phyloP scores from a whole-genome alignment of 2,888 invertebrate species.

The Gandaritis pyraliata region DNA sequence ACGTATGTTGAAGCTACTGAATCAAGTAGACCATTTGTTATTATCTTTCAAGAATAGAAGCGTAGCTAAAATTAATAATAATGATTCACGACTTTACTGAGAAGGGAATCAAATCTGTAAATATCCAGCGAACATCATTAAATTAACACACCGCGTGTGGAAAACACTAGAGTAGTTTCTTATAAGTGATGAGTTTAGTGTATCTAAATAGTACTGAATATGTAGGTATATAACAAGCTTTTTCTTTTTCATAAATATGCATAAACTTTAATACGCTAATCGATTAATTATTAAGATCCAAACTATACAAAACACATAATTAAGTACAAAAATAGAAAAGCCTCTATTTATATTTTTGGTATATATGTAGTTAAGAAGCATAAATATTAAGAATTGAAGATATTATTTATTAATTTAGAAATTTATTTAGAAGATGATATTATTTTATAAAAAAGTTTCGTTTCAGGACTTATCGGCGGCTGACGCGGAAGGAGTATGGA shows the following conservation, averaged over 20 bases:
- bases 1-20: slow-evolving; percentile 48
- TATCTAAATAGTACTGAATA: background rate
- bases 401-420: too few species aligned
- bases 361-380: too few species aligned
- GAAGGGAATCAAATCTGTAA: slow-evolving; percentile 10
- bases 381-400: too few species aligned
- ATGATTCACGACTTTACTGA: slow-evolving; percentile 68
- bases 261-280: too few species aligned
- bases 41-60: slow-evolving; percentile 77
- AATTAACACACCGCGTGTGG: background rate
- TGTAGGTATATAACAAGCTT: too few species aligned
- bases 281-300: too few species aligned
- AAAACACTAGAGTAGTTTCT: background rate
- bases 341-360: too few species aligned
- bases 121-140: slow-evolving; percentile 1
- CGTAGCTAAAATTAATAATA: slow-evolving; percentile 75
- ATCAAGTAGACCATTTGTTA: slow-evolving; percentile 72
- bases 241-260: too few species aligned
- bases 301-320: too few species aligned
- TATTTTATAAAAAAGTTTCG: slow-evolving; percentile 5
- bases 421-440: too few species aligned
- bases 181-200: background rate
- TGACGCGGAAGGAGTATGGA: slow-evolving; percentile 99
- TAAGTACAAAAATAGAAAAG: too few species aligned
- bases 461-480: slow-evolving; percentile 95